phyloP scores from a whole-genome alignment of 1,140 invertebrate genomes.

The Diabrotica virgifera region DNA sequence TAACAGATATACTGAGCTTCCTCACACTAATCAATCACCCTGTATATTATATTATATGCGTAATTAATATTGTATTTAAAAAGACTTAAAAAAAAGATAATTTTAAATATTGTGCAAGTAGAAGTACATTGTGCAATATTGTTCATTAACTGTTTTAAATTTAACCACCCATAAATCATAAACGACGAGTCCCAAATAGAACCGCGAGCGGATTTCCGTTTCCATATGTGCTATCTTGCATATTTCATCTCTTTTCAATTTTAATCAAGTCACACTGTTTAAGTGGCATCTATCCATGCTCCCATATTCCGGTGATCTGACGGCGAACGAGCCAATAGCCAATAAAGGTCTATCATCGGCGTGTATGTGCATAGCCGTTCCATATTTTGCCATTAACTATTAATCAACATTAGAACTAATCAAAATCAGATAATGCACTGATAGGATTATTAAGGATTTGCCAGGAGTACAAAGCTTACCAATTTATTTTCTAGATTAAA shows the following conservation, averaged over 20 bases:
- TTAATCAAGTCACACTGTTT: background rate
- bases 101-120: too few relatives aligned
- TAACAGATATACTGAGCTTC: too few relatives aligned
- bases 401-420: background rate
- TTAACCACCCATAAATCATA: too few relatives aligned
- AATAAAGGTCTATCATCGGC: background rate
- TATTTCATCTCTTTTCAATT: constrained; percentile 1
- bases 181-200: too few relatives aligned
- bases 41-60: too few relatives aligned
- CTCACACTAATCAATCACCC: too few relatives aligned
- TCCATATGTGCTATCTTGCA: too few relatives aligned
- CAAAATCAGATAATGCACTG: background rate
- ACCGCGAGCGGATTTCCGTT: too few relatives aligned
- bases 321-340: background rate
- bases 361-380: background rate
- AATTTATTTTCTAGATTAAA: background rate
- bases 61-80: too few relatives aligned
- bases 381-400: constrained; percentile 1
- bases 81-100: too few relatives aligned
- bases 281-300: background rate
- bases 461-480: background rate
- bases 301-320: background rate
- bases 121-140: too few relatives aligned
- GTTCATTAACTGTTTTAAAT: too few relatives aligned
- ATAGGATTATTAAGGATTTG: background rate